Base-by-base conservation (phyloP, 2,113 vertebrate genomes). In the Poeciliopsis retropinna region DNA sequence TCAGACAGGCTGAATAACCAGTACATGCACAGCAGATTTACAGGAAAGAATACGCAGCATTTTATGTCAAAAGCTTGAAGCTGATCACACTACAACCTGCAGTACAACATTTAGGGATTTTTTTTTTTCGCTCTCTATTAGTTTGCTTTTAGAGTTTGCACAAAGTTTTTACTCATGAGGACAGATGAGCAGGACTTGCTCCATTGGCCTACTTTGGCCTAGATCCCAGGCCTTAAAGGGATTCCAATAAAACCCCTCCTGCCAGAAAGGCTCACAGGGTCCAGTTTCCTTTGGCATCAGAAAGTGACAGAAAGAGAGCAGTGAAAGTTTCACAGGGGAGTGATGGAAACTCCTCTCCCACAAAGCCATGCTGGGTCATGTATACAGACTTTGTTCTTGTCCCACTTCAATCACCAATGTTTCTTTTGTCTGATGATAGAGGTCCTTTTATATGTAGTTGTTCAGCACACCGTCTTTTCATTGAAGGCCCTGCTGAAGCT, bases 1-100 rank as follows among this genome's bases (percentile, higher is more conserved):
- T 91, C 76, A 63, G 90, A 85, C 87, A 88, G 81, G 76, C 88
- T 88, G 80, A 90, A 91, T 77, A 72, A 75, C 47, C 75, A 60
- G 80, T 29, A 54, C 78, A 80, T 73, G 67, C 71, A 72, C 37
- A 30, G 54, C 22, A 72, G 67, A 62, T 78, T 54, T 47, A 75
- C 60, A 41, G 12, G 32, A 68, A 51, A 67, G 17, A 64, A 72
- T 15, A n/a, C 28, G 54, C 22, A 57, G 1, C 27, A 37, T 62
- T 72, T 72, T 28, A 39, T 31, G 22, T 65, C 28, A 30, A 0
- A 66, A 32, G 14, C 22, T 67, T 22, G 27, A 54, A 30, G 5
- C 66, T 67, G 37, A 62, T 44, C 10, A 14, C 64, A 34, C 37
- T 41, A 15, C 10, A 19, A 19, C 19, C 2, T 31, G 19, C 22